Base-by-base conservation (phyloP, 2,113 vertebrate genomes). In the Trochalopteron elliotii region DNA sequence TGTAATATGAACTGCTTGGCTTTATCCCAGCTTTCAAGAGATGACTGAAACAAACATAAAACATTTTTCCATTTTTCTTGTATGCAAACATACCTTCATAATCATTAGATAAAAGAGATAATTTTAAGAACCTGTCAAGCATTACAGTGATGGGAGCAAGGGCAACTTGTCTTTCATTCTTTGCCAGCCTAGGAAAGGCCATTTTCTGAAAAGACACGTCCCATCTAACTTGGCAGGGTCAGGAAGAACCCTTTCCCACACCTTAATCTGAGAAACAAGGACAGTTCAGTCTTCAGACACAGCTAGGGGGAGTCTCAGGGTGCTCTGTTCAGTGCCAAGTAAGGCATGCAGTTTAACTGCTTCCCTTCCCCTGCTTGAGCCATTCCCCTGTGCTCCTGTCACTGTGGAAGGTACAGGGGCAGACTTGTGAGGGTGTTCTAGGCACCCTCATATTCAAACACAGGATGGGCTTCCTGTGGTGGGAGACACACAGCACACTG, bases 21-120 rank as follows among this genome's bases (percentile, higher is more conserved):
- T 93, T 94, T 81, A 98, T 97, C 30, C 96, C 96, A 95, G 97
- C 65, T 81, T 98, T 98, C n/a, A 90, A 72, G 15, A 98, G 98
- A 70, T 71, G 79, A 85, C 98, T 98, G 84, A 83, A 97, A 96
- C 70, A 91, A 94, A 94, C 47, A 85, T 0, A 70, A n/a, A 91
- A 75, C 5, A 68, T 42, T 71, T 86, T 87, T 52, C 33, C 28
- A 37, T 39, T 27, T 35, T 39, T 88, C 24, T 9, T 64, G 3
- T 52, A 74, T 23, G 21, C 53, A 82, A 72, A 68, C 2, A 14
- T 44, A 49, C 30, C 49, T 82, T 81, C 19, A 50, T 18, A 65
- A 69, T 20, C 40, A 72, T 63, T 56, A 61, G 9, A 4, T 59
- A 80, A 85, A 90, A 71, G 3, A 10, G 21, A 59, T 22, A 77